Percentiles rank a stretch among this genome's conserved stretches.
phyloP scores from a whole-genome alignment of 2,113 vertebrate genomes.

The Casuarius casuarius region DNA sequence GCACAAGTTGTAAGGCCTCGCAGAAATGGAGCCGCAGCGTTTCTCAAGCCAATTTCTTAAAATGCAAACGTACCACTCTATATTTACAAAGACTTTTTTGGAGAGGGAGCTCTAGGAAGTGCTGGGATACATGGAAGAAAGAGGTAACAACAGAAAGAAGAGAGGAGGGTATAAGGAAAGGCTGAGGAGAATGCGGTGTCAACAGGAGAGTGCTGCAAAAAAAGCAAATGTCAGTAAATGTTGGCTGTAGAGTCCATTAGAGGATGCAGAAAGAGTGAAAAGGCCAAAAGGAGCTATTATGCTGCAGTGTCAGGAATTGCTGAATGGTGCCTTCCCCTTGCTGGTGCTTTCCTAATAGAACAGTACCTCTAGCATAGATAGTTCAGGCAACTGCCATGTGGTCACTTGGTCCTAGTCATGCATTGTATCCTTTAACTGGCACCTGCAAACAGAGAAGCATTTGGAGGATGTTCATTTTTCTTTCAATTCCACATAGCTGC shows the following conservation, averaged over 20 bases:
- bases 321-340: not conserved
- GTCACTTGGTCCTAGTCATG: not conserved
- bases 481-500: not conserved
- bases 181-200: not conserved
- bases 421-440: not conserved
- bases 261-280: fast-evolving
- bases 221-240: not conserved
- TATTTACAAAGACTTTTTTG: not conserved
- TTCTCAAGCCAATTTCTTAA: not conserved
- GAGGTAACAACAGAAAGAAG: not conserved
- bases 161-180: not conserved
- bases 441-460: not conserved
- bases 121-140: not conserved
- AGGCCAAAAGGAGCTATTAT: not conserved
- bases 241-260: not conserved
- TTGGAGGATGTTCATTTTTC: not conserved
- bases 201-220: not conserved
- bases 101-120: not conserved
- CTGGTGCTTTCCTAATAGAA: not conserved
- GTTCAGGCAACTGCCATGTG: not conserved
- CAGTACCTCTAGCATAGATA: not conserved
- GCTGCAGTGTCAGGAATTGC: not conserved
- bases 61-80: not conserved
- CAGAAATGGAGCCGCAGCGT: not conserved
- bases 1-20: not conserved